Percentiles rank a stretch among this genome's conserved stretches.
phyloP scores from a whole-genome alignment of 2,888 invertebrate genomes.

The Rhamphomyia laevipes region DNA sequence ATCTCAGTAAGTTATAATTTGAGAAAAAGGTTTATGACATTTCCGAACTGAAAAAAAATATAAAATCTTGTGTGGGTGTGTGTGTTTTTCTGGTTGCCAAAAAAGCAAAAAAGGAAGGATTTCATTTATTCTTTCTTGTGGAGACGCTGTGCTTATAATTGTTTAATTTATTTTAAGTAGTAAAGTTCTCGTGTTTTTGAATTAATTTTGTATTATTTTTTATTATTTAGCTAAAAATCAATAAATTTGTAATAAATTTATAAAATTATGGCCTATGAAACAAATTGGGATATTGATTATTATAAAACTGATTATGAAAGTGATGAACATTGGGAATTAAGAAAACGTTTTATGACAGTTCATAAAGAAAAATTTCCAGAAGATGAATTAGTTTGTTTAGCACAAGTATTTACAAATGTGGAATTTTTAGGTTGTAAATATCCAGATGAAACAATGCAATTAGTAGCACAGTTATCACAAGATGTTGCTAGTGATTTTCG shows the following conservation, averaged over 20 bases:
- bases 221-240: neutral
- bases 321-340: constrained; percentile 81
- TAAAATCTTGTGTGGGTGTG: too few relatives aligned
- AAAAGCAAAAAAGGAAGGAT: too few relatives aligned
- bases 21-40: too few relatives aligned
- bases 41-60: too few relatives aligned
- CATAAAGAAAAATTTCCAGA: constrained; percentile 49
- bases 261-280: constrained; percentile 12
- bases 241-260: neutral
- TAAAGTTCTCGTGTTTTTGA: too few relatives aligned
- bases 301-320: constrained; percentile 72
- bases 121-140: too few relatives aligned
- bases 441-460: constrained; percentile 67
- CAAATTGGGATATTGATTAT: constrained; percentile 61
- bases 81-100: too few relatives aligned
- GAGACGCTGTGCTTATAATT: too few relatives aligned
- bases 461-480: constrained; percentile 59
- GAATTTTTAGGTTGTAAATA: constrained; percentile 49
- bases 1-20: too few relatives aligned
- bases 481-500: constrained; percentile 64
- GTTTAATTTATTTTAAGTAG: too few relatives aligned
- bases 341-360: constrained; percentile 63
- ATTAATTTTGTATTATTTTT: neutral
- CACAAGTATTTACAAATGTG: constrained; percentile 84
- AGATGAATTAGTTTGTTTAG: constrained; percentile 65